Base-by-base conservation (phyloP, 1,140 invertebrate genomes). In the Drosophila triauraria region DNA sequence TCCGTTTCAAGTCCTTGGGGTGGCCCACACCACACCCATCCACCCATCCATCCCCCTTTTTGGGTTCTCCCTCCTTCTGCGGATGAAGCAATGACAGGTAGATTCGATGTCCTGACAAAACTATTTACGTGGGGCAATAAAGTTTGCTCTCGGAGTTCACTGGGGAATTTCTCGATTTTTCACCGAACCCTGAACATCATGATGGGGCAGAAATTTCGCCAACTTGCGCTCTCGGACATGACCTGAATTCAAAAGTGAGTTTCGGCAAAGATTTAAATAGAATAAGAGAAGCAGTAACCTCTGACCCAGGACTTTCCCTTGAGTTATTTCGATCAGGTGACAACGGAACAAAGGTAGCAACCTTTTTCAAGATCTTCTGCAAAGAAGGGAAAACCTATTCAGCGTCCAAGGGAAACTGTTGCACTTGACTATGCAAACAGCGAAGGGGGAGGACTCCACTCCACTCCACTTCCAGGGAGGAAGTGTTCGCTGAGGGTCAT, bases 371-470 rank as follows among this genome's bases (percentile, higher is more conserved):
- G 50, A 47, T 68, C 62, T 56, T 54, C 64, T 27, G 27, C 35
- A 58, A 67, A 60, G 64, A 47, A 30, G 30, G 32, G 42, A 5
- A 38, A 67, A 46, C 44, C 67, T 23, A 53, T 70, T 70, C 43
- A 50, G 43, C 6, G 30, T 48, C 15, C 47, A 4, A 17, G 25
- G 63, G 40, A 71, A 71, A 56, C 68, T 72, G 69, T 74, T 74
- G 70, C 86, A 91, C 86, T 91, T 91, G 82, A 83, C 85, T 91
- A 81, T 78, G 83, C 83, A 91, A 91, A 91, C 86, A 91, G 53
- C 50, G 46, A 53, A 15, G 30, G 38, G 9, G 30, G 20, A 20
- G 20, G 20, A 20, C 20, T 20, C 20, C 20, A 20, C 20, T 20
- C 20, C 20, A 20, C 20, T 20, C 20, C 20, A 20, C 20, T 20